Evolutionary conservation across 2,113 vertebrate species (phyloP).

Genomic region (Oreochromis aureus): DNA sequence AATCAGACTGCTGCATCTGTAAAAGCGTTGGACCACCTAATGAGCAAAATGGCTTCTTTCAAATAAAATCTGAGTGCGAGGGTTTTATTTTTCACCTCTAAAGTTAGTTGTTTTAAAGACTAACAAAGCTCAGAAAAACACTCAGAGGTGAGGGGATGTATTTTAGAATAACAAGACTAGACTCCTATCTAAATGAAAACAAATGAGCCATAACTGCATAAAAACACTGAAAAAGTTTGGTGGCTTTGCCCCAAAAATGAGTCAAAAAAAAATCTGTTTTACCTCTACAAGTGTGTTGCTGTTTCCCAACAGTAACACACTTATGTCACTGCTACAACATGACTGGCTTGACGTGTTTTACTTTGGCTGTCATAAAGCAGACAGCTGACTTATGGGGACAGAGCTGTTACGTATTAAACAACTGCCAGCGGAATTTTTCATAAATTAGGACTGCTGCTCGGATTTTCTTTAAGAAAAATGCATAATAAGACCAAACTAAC

Average conservation of each 20-base stretch:
- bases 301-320: background rate
- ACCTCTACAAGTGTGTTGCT: background rate
- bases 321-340: background rate
- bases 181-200: background rate
- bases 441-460: fast-evolving
- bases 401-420: background rate
- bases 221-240: background rate
- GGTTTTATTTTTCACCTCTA: background rate
- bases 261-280: background rate
- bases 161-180: background rate
- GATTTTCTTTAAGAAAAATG: background rate
- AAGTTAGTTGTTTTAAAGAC: background rate
- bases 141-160: background rate
- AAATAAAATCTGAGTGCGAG: background rate
- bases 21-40: background rate
- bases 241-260: background rate
- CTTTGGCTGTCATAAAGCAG: background rate
- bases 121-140: background rate
- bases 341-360: background rate
- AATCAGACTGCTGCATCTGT: background rate
- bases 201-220: background rate
- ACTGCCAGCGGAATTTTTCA: background rate
- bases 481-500: background rate
- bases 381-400: background rate
- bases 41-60: background rate